Evolutionary conservation across 2,888 invertebrate genomes (phyloP).

Genomic region (Pasiphila rectangulata): DNA sequence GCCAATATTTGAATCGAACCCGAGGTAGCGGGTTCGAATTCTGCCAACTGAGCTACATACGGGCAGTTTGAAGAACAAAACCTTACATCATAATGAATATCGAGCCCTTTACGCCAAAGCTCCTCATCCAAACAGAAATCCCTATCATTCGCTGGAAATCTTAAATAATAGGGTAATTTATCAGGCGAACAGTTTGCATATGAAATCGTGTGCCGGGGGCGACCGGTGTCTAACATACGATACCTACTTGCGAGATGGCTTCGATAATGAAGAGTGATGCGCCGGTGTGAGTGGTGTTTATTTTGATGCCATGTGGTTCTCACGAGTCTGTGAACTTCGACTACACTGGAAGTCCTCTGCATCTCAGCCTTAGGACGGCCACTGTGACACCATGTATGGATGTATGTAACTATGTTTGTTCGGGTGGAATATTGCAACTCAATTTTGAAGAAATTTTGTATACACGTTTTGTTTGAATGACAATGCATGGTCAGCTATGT

Average conservation of each 20-base stretch:
- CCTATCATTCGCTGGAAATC: slow-evolving; percentile 65
- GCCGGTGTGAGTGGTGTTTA: slow-evolving; percentile 9
- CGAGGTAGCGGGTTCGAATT: too few relatives aligned
- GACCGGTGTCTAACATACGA: slow-evolving; percentile 47
- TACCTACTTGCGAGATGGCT: slow-evolving; percentile 29
- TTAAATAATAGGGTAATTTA: slow-evolving; percentile 73
- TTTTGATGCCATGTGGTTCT: slow-evolving; percentile 4
- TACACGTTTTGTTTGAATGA: too few relatives aligned
- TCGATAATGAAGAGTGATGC: slow-evolving; percentile 37
- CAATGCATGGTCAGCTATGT: too few relatives aligned
- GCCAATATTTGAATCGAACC: too few relatives aligned
- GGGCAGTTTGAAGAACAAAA: too few relatives aligned
- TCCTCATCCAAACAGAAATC: slow-evolving; percentile 49
- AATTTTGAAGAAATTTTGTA: too few relatives aligned
- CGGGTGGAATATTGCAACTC: too few relatives aligned
- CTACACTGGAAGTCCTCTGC: too few relatives aligned
- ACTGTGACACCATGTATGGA: too few relatives aligned
- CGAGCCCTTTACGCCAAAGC: slow-evolving; percentile 16
- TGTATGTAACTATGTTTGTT: too few relatives aligned
- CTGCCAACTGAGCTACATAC: too few relatives aligned
- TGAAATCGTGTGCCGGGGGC: slow-evolving; percentile 63
- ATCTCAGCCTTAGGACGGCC: too few relatives aligned
- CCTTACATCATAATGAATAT: neutral
- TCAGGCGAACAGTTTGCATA: slow-evolving; percentile 71
- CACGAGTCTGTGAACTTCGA: neutral